Conservation (phyloP, 2,113 vertebrate species). For the Chauna torquata region DNA sequence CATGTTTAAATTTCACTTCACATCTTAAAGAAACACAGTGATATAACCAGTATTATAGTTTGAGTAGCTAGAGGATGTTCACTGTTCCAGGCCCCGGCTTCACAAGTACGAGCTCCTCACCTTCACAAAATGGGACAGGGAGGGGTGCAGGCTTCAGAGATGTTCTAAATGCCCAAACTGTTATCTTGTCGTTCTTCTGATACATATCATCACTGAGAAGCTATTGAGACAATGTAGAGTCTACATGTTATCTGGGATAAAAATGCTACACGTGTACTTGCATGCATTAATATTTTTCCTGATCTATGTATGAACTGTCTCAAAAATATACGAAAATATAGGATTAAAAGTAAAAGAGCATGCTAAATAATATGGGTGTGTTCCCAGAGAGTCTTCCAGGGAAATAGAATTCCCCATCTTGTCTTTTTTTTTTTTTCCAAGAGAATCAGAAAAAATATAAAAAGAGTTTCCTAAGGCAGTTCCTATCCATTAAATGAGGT, state of each 20-base stretch:
- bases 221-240: background rate
- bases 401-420: background rate
- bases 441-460: background rate
- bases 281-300: background rate
- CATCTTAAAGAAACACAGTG: background rate
- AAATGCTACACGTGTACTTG: background rate
- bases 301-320: background rate
- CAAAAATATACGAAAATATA: background rate
- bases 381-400: background rate
- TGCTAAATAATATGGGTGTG: background rate
- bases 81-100: background rate
- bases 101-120: background rate
- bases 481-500: background rate
- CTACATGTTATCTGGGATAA: background rate
- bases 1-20: background rate
- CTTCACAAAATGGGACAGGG: background rate
- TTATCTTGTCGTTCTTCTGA: background rate
- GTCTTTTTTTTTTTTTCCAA: background rate
- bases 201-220: background rate
- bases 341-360: background rate
- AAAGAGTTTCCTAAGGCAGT: background rate
- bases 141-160: background rate
- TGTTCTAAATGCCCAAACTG: background rate
- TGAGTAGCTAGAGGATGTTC: background rate
- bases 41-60: background rate